Evolutionary conservation across 2,797 vertebrate species (phyloP).

Genomic region (Aplochiton taeniatus): DNA sequence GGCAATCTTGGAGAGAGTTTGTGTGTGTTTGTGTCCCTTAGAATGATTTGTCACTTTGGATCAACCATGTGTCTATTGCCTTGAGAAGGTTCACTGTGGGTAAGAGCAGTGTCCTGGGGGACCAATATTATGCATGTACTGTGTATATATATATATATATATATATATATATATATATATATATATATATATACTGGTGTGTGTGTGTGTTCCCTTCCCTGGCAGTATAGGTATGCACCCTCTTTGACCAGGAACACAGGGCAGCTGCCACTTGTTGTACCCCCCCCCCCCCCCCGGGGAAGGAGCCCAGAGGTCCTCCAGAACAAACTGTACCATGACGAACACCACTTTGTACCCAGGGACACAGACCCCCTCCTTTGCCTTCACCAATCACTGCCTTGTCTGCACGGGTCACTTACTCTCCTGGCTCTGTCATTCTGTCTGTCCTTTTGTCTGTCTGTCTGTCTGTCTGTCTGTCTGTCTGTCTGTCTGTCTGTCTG

Average conservation of each 20-base stretch:
- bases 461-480: background rate
- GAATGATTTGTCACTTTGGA: background rate
- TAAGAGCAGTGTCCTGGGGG: slow-evolving; percentile 6
- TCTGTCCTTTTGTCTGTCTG: background rate
- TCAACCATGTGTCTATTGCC: slow-evolving; percentile 32
- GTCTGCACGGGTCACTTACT: no score
- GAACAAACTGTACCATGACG: no score
- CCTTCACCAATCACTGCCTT: no score
- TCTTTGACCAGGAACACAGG: slow-evolving; percentile 11
- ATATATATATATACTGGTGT: no score
- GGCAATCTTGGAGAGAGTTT: no score
- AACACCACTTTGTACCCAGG: no score
- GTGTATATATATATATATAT: no score
- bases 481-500: background rate
- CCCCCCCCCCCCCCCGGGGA: no score
- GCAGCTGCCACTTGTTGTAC: slow-evolving; percentile 11
- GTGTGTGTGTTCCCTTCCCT: background rate
- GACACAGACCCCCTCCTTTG: no score
- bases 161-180: no score
- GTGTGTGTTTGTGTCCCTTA: background rate
- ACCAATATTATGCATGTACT: background rate
- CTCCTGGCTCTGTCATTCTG: background rate
- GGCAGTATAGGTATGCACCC: background rate
- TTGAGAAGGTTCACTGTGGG: slow-evolving; percentile 23
- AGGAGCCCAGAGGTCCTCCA: no score